These are phyloP conservation scores for Ornithorhynchus anatinus DNA, from an alignment of 2,113 vertebrate species.

Conservation along the genomic window DNA sequence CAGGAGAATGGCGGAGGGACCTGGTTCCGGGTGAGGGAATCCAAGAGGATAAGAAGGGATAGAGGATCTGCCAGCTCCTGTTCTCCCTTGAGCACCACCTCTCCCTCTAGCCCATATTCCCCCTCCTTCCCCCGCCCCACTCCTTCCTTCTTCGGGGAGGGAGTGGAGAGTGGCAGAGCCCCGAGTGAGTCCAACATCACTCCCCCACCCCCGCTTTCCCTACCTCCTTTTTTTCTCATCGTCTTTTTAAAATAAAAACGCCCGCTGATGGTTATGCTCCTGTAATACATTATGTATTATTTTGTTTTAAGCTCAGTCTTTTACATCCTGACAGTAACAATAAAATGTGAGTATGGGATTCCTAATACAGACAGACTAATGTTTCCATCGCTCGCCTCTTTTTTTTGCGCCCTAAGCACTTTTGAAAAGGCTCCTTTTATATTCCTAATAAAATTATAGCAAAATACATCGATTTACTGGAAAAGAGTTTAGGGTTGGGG, in stretches of 20 bases:
- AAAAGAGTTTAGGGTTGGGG: constrained; percentile 71
- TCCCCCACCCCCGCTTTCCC: too few species aligned
- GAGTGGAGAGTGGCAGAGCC: too few species aligned
- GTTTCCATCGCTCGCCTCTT: constrained; percentile 81
- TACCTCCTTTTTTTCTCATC: constrained; percentile 60
- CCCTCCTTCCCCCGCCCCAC: too few species aligned
- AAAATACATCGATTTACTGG: constrained; percentile 87
- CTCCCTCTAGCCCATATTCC: too few species aligned
- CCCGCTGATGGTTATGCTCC: constrained; percentile 91
- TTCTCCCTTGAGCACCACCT: too few species aligned
- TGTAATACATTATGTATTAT: constrained; percentile 99
- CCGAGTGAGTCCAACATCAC: too few species aligned
- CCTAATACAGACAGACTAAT: constrained; percentile 99
- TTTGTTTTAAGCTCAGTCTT: constrained; percentile 98
- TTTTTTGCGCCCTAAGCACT: constrained; percentile 96
- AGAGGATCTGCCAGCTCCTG: too few species aligned
- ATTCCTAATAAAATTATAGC: constrained; percentile 95
- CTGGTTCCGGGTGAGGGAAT: too few species aligned
- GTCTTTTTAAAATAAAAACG: constrained; percentile 93
- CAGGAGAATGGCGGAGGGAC: too few species aligned
- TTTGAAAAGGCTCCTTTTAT: constrained; percentile 93
- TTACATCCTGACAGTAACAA: constrained; percentile 99
- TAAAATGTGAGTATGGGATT: constrained; percentile 99
- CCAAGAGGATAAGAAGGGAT: too few species aligned
- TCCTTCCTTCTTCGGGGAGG: too few species aligned